Evolutionary conservation across 2,797 vertebrate genomes (phyloP), one percentile per base, ranked within the genome.

Genomic region (Chloroceryle inda): DNA sequence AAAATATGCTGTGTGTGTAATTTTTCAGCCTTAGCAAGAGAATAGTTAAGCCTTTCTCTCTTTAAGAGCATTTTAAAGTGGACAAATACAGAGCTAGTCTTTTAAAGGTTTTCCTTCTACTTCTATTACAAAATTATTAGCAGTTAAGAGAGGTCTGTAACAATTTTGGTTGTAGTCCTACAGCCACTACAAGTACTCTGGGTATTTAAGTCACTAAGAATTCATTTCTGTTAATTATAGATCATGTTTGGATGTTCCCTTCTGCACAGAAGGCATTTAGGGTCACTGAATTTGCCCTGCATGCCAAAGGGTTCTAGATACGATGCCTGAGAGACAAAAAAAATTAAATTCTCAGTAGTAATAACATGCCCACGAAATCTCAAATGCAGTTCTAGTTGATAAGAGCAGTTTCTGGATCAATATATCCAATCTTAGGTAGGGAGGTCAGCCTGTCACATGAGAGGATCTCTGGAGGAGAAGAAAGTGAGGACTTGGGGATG

Each of bases 331-430:
- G 92, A 97, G 93, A 78, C 68, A 33, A 20, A 31, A 33, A 21
- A 31, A 88, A 95, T 94, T 97, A 96, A 98, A 35, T 40, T 59
- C 74, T 85, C 80, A 4, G 44, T 50, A 63, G 90, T 38, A 96
- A 92, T 81, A 92, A 88, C 64, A 81, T 94, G 94, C 66, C 90
- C 96, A 91, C 53, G 52, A 93, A 95, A 86, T 80, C 94, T 90
- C 95, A 92, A 64, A 79, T 63, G 75, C 82, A 47, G 83, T 68
- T 95, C 81, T 92, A 61, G 84, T 88, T 97, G 92, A 96, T 92
- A 97, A 92, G 94, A 97, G 96, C 95, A 87, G 88, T 94, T 97
- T 96, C 42, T 96, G 84, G 96, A 98, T 98, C 98, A 91, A 98
- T 98, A 97, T 96, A 86, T 89, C 78, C 97, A 97, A 95, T 98